phyloP scores from a whole-genome alignment of 2,113 vertebrate species.

The Pungitius pungitius region DNA sequence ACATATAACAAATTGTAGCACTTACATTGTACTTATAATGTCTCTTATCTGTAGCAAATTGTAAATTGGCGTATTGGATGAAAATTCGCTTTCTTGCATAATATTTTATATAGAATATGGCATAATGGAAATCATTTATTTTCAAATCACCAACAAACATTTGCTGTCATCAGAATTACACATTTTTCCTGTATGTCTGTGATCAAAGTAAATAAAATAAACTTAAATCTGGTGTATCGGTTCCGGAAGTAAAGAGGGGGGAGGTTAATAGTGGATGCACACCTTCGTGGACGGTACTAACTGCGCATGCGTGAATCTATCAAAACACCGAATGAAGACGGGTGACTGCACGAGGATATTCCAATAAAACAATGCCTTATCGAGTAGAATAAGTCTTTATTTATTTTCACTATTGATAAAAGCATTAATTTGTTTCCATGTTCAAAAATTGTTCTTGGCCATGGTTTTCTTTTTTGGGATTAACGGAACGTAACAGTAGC shows the following conservation, averaged over 20 bases:
- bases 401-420: neutral
- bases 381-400: constrained; percentile 4
- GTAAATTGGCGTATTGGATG: too few species aligned
- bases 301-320: constrained; percentile 47
- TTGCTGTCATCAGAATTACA: too few species aligned
- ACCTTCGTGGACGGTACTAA: accelerated
- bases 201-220: neutral
- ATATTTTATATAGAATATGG: too few species aligned
- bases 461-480: neutral
- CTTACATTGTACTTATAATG: too few species aligned
- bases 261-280: constrained; percentile 19
- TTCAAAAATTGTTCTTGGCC: neutral
- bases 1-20: too few species aligned
- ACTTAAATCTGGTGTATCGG: neutral
- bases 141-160: too few species aligned
- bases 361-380: constrained; percentile 18
- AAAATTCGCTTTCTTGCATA: too few species aligned
- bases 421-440: neutral
- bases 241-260: constrained; percentile 22
- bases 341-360: neutral
- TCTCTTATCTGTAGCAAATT: too few species aligned
- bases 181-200: too few species aligned
- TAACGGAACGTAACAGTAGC: constrained; percentile 22
- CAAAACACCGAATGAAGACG: constrained; percentile 42
- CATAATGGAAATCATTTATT: too few species aligned